Percentiles rank a stretch among this genome's conserved stretches.
These are phyloP conservation scores for Rhingia rostrata DNA, from an alignment of 2,888 invertebrate species.

Conservation along the genomic window DNA sequence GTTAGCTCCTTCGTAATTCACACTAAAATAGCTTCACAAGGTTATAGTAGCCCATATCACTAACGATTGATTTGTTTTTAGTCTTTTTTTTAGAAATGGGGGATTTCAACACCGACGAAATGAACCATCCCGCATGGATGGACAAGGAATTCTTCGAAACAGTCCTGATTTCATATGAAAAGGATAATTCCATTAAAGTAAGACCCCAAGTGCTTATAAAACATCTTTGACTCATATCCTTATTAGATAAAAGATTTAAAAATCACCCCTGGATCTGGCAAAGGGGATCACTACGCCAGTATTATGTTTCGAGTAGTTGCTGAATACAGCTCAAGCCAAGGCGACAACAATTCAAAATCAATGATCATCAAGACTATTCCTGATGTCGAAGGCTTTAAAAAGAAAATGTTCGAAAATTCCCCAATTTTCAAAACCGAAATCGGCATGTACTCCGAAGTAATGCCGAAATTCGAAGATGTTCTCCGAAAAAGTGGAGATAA, in stretches of 20 bases:
- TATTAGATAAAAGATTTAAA: conserved; percentile 23
- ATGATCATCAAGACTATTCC: conserved; percentile 74
- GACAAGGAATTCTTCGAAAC: conserved; percentile 69
- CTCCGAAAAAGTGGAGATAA: conserved; percentile 65
- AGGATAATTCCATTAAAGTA: conserved; percentile 26
- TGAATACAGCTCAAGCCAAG: not conserved
- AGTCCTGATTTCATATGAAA: conserved; percentile 32
- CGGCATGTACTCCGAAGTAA: conserved; percentile 62
- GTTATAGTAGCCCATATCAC: too few species aligned
- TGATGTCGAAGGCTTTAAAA: conserved; percentile 63
- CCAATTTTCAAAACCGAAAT: conserved; percentile 72
- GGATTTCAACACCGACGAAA: conserved; percentile 75
- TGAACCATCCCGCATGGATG: conserved; percentile 76
- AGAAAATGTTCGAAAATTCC: conserved; percentile 55
- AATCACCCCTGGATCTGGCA: conserved; percentile 43
- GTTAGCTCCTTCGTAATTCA: too few species aligned
- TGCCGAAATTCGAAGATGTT: conserved; percentile 72
- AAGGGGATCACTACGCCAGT: conserved; percentile 41
- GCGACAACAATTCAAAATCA: conserved; percentile 30
- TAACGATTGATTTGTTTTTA: too few species aligned
- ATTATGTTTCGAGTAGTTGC: conserved; percentile 75
- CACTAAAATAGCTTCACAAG: too few species aligned
- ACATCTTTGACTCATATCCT: not conserved
- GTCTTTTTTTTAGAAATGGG: too few species aligned
- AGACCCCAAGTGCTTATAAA: not conserved